These are phyloP conservation scores for Drosophila repletoides DNA, from an alignment of 1,140 invertebrate genomes.

Conservation along the genomic window DNA sequence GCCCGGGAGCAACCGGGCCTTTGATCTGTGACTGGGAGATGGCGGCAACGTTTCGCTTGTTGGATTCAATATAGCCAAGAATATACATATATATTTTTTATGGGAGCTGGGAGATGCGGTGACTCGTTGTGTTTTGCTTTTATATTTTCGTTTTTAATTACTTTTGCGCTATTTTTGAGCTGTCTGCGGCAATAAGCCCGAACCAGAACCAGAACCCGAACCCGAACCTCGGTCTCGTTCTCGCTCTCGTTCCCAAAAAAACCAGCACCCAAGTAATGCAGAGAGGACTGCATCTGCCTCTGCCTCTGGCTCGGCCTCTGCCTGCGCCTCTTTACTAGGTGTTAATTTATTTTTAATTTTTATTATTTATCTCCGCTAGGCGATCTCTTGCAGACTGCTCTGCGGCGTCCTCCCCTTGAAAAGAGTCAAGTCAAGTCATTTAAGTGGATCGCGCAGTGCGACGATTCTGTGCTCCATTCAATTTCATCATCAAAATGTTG, in stretches of 20 bases:
- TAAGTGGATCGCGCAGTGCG: constrained; percentile 19
- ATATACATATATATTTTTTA: constrained; percentile 48
- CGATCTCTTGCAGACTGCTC: constrained; percentile 44
- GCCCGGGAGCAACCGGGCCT: constrained; percentile 36
- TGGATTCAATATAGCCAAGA: constrained; percentile 68
- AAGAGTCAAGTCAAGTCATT: constrained; percentile 30
- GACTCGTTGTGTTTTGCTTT: constrained; percentile 48
- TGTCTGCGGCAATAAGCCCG: constrained; percentile 36
- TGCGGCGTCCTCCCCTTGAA: constrained; percentile 32
- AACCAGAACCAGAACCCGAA: constrained; percentile 19
- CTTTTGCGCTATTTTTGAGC: constrained; percentile 77
- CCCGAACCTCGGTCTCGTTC: background rate
- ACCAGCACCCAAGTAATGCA: constrained; percentile 37
- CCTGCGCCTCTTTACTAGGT: constrained; percentile 75
- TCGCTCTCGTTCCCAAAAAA: constrained; percentile 2
- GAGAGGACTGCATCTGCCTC: too few relatives aligned
- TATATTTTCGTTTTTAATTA: constrained; percentile 76
- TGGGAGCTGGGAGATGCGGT: constrained; percentile 7
- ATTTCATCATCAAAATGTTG: constrained; percentile 67
- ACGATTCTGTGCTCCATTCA: constrained; percentile 15
- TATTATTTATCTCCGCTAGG: constrained; percentile 73
- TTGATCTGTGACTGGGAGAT: constrained; percentile 55
- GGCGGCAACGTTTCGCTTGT: constrained; percentile 58
- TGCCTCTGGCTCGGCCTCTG: too few relatives aligned
- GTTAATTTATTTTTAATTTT: constrained; percentile 81